These are phyloP conservation scores for Penaeus monodon DNA, from an alignment of 2,888 invertebrate genomes.

Conservation along the genomic window DNA sequence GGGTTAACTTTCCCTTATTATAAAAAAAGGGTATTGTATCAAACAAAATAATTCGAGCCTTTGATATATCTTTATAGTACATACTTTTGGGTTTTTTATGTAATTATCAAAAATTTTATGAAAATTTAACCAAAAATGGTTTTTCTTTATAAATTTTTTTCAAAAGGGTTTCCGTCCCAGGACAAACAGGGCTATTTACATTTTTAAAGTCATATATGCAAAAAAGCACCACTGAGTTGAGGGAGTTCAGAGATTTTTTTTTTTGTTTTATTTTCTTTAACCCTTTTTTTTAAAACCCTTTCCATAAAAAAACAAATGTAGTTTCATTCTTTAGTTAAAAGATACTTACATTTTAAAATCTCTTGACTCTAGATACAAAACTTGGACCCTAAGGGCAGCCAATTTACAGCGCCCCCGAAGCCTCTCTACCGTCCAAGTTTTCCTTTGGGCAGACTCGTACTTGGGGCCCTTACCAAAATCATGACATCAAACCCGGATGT, in stretches of 20 bases:
- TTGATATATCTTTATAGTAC: too few species aligned
- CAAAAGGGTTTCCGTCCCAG: too few species aligned
- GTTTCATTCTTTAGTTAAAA: background rate
- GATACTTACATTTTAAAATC: background rate
- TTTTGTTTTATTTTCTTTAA: background rate
- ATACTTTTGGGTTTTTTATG: too few species aligned
- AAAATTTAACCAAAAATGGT: too few species aligned
- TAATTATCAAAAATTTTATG: too few species aligned
- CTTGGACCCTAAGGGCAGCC: conserved; percentile 91
- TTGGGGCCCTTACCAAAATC: conserved; percentile 95
- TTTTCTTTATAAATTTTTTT: too few species aligned
- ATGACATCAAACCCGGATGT: conserved; percentile 97
- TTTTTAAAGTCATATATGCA: too few species aligned
- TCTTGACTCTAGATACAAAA: conserved; percentile 79
- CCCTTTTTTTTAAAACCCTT: background rate
- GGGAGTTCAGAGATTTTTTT: too few species aligned
- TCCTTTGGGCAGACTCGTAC: conserved; percentile 95
- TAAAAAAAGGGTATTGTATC: too few species aligned
- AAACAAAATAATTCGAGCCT: too few species aligned
- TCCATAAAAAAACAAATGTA: background rate
- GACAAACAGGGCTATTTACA: too few species aligned
- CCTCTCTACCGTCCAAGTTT: conserved; percentile 81
- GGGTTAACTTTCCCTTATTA: too few species aligned
- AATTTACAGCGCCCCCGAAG: conserved; percentile 96
- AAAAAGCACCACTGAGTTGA: background rate